Base-by-base conservation (phyloP, 1,140 invertebrate species). In the Pemphigus obesinymphae region DNA sequence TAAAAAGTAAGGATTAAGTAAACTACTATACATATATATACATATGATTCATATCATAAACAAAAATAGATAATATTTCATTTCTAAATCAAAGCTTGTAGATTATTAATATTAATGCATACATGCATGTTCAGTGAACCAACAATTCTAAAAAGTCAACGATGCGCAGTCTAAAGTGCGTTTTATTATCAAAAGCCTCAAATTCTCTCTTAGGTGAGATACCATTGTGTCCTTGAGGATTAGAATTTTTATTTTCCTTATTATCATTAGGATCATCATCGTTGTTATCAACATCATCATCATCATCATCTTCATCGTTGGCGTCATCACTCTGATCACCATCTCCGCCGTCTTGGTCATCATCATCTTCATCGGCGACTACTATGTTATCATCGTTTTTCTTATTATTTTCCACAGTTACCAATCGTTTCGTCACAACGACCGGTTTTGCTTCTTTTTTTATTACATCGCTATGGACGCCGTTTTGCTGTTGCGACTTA, bases 131-230 rank as follows among this genome's bases (percentile, higher is more conserved):
- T 78, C 50, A 43, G 31, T 1, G 48, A 31, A 58, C 31, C 53
- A 58, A 75, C 13, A 34, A 48, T 34, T 48, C 17, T 34, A 55
- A 40, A 43, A 78, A 78, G 75, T 53, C 48, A 78, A 37, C 20
- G 50, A 55, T 75, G 58, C 75, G 75, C 75, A 78, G 75, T 78
- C 75, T 23, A 17, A 17, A 37, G 6, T 78, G 75, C 75, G 75
- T 13, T 37, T 78, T 78, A 40, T 55, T 26, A 34, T 23, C 45
- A 75, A 75, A 58, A 34, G 10, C 13, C 53, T 34, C 23, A 73
- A 43, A 53, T 75, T 17, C 20, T 37, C 29, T 75, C 50, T 29
- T n/a, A n/a, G 72, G n/a, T n/a, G 75, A 55, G 72, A 58, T 78
- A 78, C 75, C 75, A 78, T 78, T 78, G 31, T 58, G 58, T 58